These are phyloP conservation scores for Mesocricetus auratus DNA, from an alignment of 2,113 vertebrate genomes.

Conservation along the genomic window DNA sequence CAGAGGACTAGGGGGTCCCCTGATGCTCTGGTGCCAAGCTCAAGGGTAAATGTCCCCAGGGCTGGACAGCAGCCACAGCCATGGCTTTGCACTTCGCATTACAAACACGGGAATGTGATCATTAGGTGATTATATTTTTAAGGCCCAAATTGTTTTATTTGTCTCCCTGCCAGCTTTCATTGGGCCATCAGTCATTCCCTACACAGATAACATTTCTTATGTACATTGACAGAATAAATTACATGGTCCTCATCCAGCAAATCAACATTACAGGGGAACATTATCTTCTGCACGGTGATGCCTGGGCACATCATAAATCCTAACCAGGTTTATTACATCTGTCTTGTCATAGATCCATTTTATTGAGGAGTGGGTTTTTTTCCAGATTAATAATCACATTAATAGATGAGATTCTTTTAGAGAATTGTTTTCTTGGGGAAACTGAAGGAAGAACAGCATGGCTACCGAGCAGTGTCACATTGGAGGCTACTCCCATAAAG, in stretches of 20 bases:
- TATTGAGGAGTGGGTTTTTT: slow-evolving; percentile 77
- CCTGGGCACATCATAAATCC: slow-evolving; percentile 87
- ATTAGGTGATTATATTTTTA: slow-evolving; percentile 87
- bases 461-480: not conserved
- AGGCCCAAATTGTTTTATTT: slow-evolving; percentile 88
- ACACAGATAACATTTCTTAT: slow-evolving; percentile 86
- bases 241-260: slow-evolving; percentile 88
- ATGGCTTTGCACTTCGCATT: not conserved
- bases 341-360: slow-evolving; percentile 87
- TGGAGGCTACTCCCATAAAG: not conserved
- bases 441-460: not conserved
- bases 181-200: slow-evolving; percentile 87
- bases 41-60: slow-evolving; percentile 24
- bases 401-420: slow-evolving; percentile 77
- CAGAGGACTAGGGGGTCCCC: not conserved
- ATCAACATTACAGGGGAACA: slow-evolving; percentile 88
- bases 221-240: slow-evolving; percentile 89
- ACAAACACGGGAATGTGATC: slow-evolving; percentile 80
- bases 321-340: slow-evolving; percentile 88
- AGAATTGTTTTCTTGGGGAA: slow-evolving; percentile 73
- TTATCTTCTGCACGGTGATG: slow-evolving; percentile 85
- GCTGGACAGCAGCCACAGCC: not conserved
- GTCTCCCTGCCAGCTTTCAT: slow-evolving; percentile 87
- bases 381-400: slow-evolving; percentile 84
- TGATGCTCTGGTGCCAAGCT: slow-evolving; percentile 62